phyloP scores from a whole-genome alignment of 1,140 invertebrate genomes.

The Nomia melanderi region DNA sequence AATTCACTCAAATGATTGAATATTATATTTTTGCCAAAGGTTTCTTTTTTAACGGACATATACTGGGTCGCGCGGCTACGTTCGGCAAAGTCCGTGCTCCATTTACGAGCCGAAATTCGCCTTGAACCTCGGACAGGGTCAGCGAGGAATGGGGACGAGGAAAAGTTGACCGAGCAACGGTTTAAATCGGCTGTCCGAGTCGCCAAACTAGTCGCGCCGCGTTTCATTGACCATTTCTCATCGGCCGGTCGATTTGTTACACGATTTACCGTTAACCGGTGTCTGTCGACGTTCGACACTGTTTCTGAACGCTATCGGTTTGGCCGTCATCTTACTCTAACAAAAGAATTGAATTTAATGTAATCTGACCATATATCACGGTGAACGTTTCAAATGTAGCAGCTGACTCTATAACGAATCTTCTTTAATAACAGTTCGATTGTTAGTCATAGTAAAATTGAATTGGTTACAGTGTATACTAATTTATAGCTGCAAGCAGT shows the following conservation, averaged over 20 bases:
- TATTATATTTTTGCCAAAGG: too few relatives aligned
- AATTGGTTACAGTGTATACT: too few relatives aligned
- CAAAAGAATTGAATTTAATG: too few relatives aligned
- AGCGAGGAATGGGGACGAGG: conserved; percentile 11
- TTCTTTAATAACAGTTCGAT: too few relatives aligned
- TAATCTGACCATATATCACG: too few relatives aligned
- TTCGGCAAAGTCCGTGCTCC: not conserved
- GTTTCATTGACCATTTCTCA: conserved; percentile 30
- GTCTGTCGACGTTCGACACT: not conserved
- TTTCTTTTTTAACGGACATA: too few relatives aligned
- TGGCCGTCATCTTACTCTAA: too few relatives aligned
- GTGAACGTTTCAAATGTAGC: too few relatives aligned
- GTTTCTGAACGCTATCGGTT: not conserved
- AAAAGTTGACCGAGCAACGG: conserved; percentile 46
- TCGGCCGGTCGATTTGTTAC: conserved; percentile 24
- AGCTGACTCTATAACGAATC: too few relatives aligned
- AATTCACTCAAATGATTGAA: too few relatives aligned
- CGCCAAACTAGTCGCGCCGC: conserved; percentile 33
- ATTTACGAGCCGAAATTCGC: conserved; percentile 21
- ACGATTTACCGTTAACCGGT: conserved; percentile 20
- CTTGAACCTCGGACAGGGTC: conserved; percentile 29
- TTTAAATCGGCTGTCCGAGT: conserved; percentile 29
- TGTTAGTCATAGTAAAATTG: too few relatives aligned
- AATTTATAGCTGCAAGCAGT: too few relatives aligned
- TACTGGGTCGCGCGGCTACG: not conserved